These are phyloP conservation scores for Cavia aperea DNA, from an alignment of 2,113 vertebrate genomes.

Conservation along the genomic window DNA sequence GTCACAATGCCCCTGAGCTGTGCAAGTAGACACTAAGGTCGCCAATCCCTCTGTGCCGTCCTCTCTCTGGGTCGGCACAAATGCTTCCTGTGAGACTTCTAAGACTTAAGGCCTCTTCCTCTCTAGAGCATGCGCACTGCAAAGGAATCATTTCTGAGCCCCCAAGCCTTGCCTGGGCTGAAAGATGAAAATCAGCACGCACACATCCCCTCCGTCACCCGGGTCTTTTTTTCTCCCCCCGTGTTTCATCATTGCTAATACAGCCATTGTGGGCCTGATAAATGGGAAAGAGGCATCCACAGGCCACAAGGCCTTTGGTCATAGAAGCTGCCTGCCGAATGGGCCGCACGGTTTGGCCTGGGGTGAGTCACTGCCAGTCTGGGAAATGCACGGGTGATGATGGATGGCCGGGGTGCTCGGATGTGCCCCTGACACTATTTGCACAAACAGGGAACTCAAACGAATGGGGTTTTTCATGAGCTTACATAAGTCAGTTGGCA, in stretches of 20 bases:
- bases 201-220: neutral
- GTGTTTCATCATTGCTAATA: neutral
- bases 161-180: slow-evolving; percentile 26
- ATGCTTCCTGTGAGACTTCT: neutral
- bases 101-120: neutral
- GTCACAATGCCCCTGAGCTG: neutral
- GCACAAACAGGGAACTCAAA: slow-evolving; percentile 58
- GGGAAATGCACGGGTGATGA: slow-evolving; percentile 66
- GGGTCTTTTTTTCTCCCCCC: neutral
- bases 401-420: slow-evolving; percentile 62
- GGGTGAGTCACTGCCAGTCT: slow-evolving; percentile 54
- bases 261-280: slow-evolving; percentile 41
- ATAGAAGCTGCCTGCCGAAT: slow-evolving; percentile 61
- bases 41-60: fast-evolving
- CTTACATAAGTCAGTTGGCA: slow-evolving; percentile 62
- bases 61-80: neutral
- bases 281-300: slow-evolving; percentile 23
- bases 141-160: neutral
- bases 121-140: fast-evolving
- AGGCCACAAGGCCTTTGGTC: slow-evolving; percentile 53
- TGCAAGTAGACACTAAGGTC: neutral
- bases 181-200: slow-evolving; percentile 27
- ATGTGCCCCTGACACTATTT: slow-evolving; percentile 63
- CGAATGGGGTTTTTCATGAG: slow-evolving; percentile 53
- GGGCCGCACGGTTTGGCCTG: slow-evolving; percentile 17